These are phyloP conservation scores for Lysiphlebus fabarum DNA, from an alignment of 1,140 invertebrate genomes.

Conservation along the genomic window DNA sequence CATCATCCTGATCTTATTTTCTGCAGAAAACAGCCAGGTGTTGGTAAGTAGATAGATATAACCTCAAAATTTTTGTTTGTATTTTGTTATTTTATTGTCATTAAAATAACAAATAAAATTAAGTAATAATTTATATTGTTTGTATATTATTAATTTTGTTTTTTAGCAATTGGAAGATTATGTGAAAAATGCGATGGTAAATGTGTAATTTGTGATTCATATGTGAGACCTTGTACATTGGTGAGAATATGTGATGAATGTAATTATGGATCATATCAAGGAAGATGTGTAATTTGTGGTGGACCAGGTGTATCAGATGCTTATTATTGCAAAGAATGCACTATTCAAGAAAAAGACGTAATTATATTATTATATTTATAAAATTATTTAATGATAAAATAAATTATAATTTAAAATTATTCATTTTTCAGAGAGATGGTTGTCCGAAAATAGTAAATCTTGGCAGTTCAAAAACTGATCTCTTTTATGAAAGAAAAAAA, in stretches of 20 bases:
- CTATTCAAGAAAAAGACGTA: constrained; percentile 98
- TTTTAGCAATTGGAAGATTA: constrained; percentile 87
- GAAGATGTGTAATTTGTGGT: constrained; percentile 98
- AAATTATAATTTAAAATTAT: constrained; percentile 13
- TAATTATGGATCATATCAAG: constrained; percentile 99
- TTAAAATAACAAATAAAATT: constrained; percentile 18
- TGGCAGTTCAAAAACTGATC: constrained; percentile 97
- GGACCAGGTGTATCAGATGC: constrained; percentile 98
- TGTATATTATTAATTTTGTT: constrained; percentile 38
- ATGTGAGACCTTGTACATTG: constrained; percentile 95
- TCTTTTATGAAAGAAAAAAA: constrained; percentile 99
- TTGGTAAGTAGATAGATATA: constrained; percentile 69
- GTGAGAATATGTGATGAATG: constrained; percentile 99
- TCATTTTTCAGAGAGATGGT: constrained; percentile 81
- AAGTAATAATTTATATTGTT: constrained; percentile 8
- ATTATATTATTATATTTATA: constrained; percentile 31
- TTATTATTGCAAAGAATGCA: constrained; percentile 99
- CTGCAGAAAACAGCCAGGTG: constrained; percentile 96
- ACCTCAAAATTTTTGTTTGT: constrained; percentile 15
- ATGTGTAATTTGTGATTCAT: constrained; percentile 99
- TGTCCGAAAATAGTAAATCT: constrained; percentile 99
- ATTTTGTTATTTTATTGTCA: no score
- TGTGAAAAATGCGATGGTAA: constrained; percentile 99
- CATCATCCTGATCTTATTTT: constrained; percentile 99
- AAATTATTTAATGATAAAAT: no score